Conservation (phyloP, 2,888 invertebrate species). For the Pristionchus entomophagus region DNA sequence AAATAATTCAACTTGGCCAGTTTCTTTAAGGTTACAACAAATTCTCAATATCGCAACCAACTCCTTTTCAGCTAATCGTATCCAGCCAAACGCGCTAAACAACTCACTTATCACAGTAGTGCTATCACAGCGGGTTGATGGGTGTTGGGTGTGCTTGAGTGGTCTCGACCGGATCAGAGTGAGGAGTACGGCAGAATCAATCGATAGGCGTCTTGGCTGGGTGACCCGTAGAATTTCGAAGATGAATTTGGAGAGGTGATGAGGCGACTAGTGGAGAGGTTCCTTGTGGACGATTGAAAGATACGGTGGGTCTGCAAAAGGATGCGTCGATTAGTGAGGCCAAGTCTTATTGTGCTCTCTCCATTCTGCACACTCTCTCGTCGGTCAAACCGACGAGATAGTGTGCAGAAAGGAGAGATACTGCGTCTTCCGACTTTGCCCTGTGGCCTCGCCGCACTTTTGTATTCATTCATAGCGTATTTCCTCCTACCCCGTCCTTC, state of each 20-base stretch:
- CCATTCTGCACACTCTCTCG: background rate
- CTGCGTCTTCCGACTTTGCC: background rate
- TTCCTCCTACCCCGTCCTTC: background rate
- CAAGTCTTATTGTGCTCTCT: no score
- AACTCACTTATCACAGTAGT: slow-evolving; percentile 36
- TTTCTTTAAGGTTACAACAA: no score
- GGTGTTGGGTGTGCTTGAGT: background rate
- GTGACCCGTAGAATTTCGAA: background rate
- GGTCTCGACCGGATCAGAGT: background rate
- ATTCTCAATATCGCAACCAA: no score
- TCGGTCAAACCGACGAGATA: background rate
- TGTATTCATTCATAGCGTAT: no score
- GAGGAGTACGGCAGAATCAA: slow-evolving; percentile 14
- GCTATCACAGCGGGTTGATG: background rate
- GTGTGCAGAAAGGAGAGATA: background rate
- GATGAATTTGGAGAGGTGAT: background rate
- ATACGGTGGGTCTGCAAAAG: slow-evolving; percentile 29
- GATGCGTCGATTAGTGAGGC: no score
- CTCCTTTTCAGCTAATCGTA: no score
- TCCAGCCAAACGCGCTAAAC: no score
- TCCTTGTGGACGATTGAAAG: slow-evolving; percentile 2
- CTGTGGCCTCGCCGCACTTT: no score
- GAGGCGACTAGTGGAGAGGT: background rate
- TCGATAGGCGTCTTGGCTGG: slow-evolving; percentile 7
- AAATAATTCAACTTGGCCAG: no score